Conservation (phyloP, 2,113 vertebrate genomes). For the Phoxinus phoxinus region DNA sequence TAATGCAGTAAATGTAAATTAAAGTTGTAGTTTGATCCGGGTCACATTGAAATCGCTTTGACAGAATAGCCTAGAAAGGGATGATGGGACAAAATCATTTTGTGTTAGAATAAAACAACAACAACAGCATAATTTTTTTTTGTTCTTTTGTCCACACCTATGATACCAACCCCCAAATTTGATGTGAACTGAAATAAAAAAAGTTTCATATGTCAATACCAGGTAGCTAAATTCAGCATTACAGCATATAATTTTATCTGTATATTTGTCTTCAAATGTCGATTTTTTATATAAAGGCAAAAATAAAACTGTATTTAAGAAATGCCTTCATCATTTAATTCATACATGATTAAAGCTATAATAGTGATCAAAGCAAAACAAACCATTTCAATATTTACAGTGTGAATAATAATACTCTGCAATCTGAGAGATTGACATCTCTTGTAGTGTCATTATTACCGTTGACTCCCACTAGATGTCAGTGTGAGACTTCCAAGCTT, state of each 20-base stretch:
- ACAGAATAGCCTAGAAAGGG: background rate
- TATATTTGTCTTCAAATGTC: background rate
- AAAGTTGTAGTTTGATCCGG: background rate
- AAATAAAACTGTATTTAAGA: background rate
- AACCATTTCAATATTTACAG: too few relatives aligned
- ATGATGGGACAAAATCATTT: background rate
- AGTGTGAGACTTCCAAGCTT: conserved; percentile 18
- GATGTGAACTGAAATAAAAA: background rate
- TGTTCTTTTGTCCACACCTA: too few relatives aligned
- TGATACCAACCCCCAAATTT: background rate
- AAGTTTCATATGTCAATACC: background rate
- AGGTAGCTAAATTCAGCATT: too few relatives aligned
- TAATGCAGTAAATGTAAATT: background rate
- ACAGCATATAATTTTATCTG: background rate
- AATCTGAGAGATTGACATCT: background rate
- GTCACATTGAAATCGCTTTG: background rate
- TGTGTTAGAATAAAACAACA: background rate
- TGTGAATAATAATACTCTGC: background rate
- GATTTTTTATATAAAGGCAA: background rate
- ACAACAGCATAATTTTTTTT: too few relatives aligned
- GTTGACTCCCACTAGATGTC: conserved; percentile 46
- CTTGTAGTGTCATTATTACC: background rate
- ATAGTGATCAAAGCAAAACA: too few relatives aligned
- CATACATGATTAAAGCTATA: too few relatives aligned
- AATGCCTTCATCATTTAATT: background rate